phyloP scores from a whole-genome alignment of 2,113 vertebrate genomes.

The Triplophysa rosa region DNA sequence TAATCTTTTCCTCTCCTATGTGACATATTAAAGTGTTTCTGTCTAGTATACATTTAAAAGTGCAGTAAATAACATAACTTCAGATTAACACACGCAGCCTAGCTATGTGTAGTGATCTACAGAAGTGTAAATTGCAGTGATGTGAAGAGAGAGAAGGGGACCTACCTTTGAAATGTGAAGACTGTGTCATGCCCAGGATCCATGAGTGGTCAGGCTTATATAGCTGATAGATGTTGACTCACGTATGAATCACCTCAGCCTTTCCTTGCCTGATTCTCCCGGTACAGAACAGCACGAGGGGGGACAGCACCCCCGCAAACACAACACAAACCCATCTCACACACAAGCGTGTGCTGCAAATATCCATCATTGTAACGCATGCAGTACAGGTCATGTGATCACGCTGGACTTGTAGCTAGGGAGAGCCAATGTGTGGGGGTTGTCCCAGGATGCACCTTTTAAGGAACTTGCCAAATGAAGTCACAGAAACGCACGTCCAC shows the following conservation, averaged over 20 bases:
- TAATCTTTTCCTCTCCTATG: not conserved
- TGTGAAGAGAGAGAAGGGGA: constrained; percentile 17
- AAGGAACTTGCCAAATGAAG: not conserved
- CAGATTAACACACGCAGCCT: not conserved
- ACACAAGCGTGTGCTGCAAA: not conserved
- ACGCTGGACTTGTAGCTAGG: not conserved
- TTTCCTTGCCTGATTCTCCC: constrained; percentile 35
- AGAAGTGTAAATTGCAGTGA: not conserved
- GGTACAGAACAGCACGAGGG: constrained; percentile 20
- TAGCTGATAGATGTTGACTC: constrained; percentile 58
- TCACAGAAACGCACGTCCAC: not conserved
- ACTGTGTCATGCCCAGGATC: constrained; percentile 50
- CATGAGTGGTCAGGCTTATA: constrained; percentile 57
- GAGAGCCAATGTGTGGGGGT: not conserved
- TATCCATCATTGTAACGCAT: not conserved
- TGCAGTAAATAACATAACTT: not conserved
- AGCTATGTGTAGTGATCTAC: not conserved
- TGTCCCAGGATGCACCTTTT: not conserved
- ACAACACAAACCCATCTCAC: constrained; percentile 33
- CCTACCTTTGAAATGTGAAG: constrained; percentile 53
- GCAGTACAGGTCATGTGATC: not conserved
- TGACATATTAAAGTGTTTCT: not conserved
- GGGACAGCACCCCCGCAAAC: constrained; percentile 20
- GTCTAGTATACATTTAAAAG: not conserved
- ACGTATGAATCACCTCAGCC: constrained; percentile 58